phyloP scores from a whole-genome alignment of 1,140 invertebrate species.

The Galleria mellonella region DNA sequence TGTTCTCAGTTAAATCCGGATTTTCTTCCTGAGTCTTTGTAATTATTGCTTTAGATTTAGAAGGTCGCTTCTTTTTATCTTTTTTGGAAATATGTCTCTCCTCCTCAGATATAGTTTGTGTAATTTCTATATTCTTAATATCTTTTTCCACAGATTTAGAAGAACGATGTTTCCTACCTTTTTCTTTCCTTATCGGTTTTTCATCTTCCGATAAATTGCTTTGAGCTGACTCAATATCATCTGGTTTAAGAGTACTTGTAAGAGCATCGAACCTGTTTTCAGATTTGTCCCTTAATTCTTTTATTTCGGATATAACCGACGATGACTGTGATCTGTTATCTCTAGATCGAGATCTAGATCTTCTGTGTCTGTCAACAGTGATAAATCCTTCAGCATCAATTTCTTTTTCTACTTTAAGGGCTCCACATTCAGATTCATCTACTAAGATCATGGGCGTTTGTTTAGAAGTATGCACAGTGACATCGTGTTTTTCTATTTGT shows the following conservation, averaged over 20 bases:
- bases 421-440: constrained; percentile 40
- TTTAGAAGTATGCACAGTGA: constrained; percentile 11
- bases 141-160: constrained; percentile 52
- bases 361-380: constrained; percentile 54
- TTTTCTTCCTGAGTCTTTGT: background rate
- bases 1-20: background rate
- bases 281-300: constrained; percentile 39
- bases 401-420: constrained; percentile 32
- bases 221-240: constrained; percentile 22
- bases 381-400: constrained; percentile 67
- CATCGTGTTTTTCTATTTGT: constrained; percentile 13
- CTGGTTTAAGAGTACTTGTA: constrained; percentile 30
- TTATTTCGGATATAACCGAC: constrained; percentile 18
- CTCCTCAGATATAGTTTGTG: constrained; percentile 30
- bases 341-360: constrained; percentile 63
- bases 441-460: constrained; percentile 61
- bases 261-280: constrained; percentile 57
- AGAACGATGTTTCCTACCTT: constrained; percentile 34
- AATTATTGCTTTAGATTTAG: constrained; percentile 41
- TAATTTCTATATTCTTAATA: constrained; percentile 17
- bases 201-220: constrained; percentile 29
- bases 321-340: constrained; percentile 36
- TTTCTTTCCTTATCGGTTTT: constrained; percentile 16
- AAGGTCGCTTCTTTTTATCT: constrained; percentile 47
- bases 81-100: constrained; percentile 39